These are phyloP conservation scores for Scrobipalpa atriplicella DNA, from an alignment of 2,888 invertebrate genomes.

Conservation along the genomic window DNA sequence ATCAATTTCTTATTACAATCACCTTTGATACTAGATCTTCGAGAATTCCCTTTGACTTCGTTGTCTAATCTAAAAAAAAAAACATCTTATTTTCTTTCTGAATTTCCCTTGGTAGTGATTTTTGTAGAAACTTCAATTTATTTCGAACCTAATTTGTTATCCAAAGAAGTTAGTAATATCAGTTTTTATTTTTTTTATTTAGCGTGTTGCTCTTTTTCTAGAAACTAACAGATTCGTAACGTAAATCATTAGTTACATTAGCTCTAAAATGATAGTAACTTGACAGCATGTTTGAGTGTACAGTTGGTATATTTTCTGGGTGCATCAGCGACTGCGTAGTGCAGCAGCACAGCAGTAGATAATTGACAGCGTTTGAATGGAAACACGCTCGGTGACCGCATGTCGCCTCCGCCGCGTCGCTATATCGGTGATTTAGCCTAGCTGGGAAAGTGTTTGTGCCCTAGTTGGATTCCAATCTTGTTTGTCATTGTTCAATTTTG, in stretches of 20 bases:
- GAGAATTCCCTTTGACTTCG: neutral
- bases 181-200: neutral
- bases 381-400: neutral
- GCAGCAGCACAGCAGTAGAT: too few relatives aligned
- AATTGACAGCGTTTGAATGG: neutral
- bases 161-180: neutral
- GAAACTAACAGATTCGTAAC: too few relatives aligned
- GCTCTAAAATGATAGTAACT: too few relatives aligned
- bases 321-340: neutral
- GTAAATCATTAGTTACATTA: too few relatives aligned
- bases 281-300: too few relatives aligned
- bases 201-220: neutral
- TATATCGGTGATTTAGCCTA: too few relatives aligned
- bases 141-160: constrained; percentile 3
- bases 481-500: too few relatives aligned
- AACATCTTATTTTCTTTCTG: neutral
- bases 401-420: neutral
- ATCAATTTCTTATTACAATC: neutral
- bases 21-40: neutral
- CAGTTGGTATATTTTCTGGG: too few relatives aligned
- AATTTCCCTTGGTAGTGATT: neutral
- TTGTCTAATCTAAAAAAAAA: too few relatives aligned
- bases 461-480: too few relatives aligned
- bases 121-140: constrained; percentile 1
- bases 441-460: too few relatives aligned